Percentiles rank a stretch among this genome's conserved stretches.
phyloP scores from a whole-genome alignment of 2,888 invertebrate genomes.

The Masnerella sp. region DNA sequence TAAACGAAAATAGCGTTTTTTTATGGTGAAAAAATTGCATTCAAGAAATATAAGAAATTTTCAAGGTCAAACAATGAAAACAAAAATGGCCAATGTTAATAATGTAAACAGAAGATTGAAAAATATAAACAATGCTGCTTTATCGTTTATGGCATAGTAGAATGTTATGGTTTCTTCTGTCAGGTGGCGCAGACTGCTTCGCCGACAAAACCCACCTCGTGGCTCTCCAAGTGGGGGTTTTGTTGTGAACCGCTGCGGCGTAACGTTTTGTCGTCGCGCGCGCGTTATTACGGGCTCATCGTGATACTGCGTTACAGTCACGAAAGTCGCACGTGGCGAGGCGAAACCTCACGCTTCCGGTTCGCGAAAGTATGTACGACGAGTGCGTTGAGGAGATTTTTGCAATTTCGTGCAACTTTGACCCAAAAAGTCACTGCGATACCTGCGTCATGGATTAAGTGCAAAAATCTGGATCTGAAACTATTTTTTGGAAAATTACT shows the following conservation, averaged over 20 bases:
- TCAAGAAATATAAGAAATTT: too few relatives aligned
- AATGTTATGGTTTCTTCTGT: too few relatives aligned
- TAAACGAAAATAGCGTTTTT: too few relatives aligned
- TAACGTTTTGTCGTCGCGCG: conserved; percentile 65
- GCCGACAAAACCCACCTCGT: conserved; percentile 62
- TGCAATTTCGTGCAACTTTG: neutral
- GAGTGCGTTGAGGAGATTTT: neutral
- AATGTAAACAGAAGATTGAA: too few relatives aligned
- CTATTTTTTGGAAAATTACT: too few relatives aligned
- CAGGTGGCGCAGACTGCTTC: conserved; percentile 49
- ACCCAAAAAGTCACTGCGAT: neutral
- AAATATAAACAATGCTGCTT: too few relatives aligned
- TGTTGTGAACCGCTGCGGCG: conserved; percentile 64
- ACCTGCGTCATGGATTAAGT: too few relatives aligned
- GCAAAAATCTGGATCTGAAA: too few relatives aligned
- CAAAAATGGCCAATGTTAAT: too few relatives aligned
- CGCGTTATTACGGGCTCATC: conserved; percentile 62
- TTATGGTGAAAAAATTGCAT: too few relatives aligned
- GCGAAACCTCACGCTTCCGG: neutral
- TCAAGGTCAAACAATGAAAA: too few relatives aligned
- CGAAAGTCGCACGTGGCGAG: conserved; percentile 58
- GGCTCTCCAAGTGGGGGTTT: conserved; percentile 58
- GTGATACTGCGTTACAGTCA: conserved; percentile 49
- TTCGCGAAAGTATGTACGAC: neutral
- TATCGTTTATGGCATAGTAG: too few relatives aligned